Evolutionary conservation across 2,113 vertebrate species (phyloP).

Genomic region (Charadrius vociferus): DNA sequence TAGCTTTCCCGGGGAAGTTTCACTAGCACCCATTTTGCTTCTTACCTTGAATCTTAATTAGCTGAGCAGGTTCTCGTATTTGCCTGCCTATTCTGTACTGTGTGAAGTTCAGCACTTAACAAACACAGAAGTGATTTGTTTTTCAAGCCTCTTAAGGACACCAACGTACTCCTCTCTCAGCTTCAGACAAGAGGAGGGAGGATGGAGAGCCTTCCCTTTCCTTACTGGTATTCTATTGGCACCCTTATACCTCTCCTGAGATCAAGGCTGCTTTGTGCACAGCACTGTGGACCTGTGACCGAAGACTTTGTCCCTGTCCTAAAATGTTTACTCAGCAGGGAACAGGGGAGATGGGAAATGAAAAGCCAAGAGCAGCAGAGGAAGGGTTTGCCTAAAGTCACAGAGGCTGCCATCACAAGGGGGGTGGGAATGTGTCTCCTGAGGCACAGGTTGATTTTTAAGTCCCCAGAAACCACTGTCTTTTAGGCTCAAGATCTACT

Average conservation of each 20-base stretch:
- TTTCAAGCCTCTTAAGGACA: neutral
- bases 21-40: neutral
- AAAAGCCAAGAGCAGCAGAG: neutral
- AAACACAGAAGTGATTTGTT: constrained; percentile 3
- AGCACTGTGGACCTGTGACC: neutral
- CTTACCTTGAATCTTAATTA: neutral
- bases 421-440: neutral
- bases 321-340: neutral
- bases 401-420: neutral
- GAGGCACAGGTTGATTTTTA: neutral
- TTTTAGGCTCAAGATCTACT: neutral
- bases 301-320: rapidly evolving
- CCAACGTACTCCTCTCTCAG: neutral
- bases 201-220: neutral
- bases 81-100: neutral
- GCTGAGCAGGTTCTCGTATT: neutral
- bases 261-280: neutral
- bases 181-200: neutral
- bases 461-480: neutral
- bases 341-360: neutral
- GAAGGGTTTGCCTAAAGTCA: neutral
- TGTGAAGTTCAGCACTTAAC: constrained; percentile 13
- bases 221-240: neutral
- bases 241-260: neutral
- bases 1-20: neutral